Conservation (phyloP, 2,113 vertebrate genomes). For the Paracyprichromis sp. region DNA sequence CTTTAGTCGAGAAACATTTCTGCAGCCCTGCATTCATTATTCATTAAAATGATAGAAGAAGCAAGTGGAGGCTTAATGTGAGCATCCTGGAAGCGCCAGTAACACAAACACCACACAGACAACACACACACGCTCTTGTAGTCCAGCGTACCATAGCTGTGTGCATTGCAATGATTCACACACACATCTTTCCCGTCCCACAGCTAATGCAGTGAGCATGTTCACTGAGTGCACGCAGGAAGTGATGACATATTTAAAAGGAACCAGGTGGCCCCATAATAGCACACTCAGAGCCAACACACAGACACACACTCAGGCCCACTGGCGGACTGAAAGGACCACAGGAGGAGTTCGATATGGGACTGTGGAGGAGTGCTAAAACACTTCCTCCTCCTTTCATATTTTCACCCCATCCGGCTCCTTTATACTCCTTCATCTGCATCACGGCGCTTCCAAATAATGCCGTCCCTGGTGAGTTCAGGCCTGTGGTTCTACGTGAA, state of each 20-base stretch:
- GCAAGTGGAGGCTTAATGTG: background rate
- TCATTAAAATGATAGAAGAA: constrained; percentile 7
- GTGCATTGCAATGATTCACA: background rate
- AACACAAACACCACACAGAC: background rate
- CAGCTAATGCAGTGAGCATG: constrained; percentile 36
- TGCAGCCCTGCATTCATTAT: constrained; percentile 25
- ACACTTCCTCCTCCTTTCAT: constrained; percentile 5
- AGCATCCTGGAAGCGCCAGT: background rate
- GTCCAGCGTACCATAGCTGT: background rate
- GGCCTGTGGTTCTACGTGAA: background rate
- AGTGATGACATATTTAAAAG: constrained; percentile 59
- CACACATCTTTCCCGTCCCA: background rate
- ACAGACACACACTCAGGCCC: background rate
- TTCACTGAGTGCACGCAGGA: constrained; percentile 37
- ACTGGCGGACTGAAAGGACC: background rate
- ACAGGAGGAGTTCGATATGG: background rate
- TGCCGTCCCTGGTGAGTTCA: background rate
- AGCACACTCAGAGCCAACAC: constrained; percentile 18
- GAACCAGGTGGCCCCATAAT: constrained; percentile 33
- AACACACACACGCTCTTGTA: background rate
- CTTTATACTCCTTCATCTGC: background rate
- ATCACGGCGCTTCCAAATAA: background rate
- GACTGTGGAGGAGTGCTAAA: constrained; percentile 9
- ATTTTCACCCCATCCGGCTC: background rate
- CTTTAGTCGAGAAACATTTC: background rate